Evolutionary conservation across 1,140 invertebrate species (phyloP).

Genomic region (Glossosoma conforme): DNA sequence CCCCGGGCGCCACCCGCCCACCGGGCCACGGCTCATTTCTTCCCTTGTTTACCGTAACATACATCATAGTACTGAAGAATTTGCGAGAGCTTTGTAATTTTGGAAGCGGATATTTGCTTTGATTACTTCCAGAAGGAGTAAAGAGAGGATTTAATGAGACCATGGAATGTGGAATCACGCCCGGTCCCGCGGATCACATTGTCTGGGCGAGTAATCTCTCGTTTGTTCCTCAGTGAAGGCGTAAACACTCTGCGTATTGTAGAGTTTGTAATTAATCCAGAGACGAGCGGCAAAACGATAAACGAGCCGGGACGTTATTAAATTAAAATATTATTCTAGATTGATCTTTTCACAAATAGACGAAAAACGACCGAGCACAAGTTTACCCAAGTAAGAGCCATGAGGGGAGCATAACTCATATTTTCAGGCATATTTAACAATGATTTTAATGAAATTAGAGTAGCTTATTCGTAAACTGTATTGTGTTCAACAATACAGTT

Average conservation of each 20-base stretch:
- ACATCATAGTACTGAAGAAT: conserved; percentile 6
- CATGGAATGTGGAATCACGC: conserved; percentile 27
- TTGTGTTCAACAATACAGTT: too few relatives aligned
- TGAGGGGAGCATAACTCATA: too few relatives aligned
- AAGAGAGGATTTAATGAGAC: conserved; percentile 25
- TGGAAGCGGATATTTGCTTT: conserved; percentile 25
- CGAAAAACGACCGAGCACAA: too few relatives aligned
- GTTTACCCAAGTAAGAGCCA: too few relatives aligned
- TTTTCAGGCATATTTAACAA: too few relatives aligned
- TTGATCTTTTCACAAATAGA: too few relatives aligned
- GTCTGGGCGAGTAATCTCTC: conserved; percentile 11
- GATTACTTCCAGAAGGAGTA: conserved; percentile 21
- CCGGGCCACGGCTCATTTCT: conserved; percentile 9
- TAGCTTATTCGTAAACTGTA: too few relatives aligned
- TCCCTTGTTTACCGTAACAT: conserved; percentile 6
- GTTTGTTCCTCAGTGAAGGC: conserved; percentile 11
- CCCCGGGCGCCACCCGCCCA: conserved; percentile 2
- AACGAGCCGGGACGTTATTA: conserved; percentile 11
- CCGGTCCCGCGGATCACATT: conserved; percentile 6
- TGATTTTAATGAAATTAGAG: too few relatives aligned
- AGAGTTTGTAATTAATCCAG: conserved; percentile 19
- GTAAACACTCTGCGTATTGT: conserved; percentile 11
- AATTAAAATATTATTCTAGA: too few relatives aligned
- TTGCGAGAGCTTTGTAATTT: conserved; percentile 20
- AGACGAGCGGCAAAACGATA: conserved; percentile 6